Percentiles rank a stretch among this genome's conserved stretches.
These are phyloP conservation scores for Cerceris ruficornis DNA, from an alignment of 2,888 invertebrate species.

Conservation along the genomic window DNA sequence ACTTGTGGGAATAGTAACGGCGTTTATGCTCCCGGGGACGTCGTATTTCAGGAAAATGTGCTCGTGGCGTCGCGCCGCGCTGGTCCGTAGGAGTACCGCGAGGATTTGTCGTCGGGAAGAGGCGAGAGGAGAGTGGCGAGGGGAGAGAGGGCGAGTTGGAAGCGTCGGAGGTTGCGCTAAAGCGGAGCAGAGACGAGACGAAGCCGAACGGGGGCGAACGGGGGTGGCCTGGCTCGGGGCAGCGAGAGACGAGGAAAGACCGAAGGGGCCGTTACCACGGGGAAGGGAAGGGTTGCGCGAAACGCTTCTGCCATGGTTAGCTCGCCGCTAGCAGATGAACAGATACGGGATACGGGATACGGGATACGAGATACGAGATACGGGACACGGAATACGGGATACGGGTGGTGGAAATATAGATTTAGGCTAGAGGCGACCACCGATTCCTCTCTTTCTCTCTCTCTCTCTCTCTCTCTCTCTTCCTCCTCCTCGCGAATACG, in stretches of 20 bases:
- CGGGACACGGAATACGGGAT: constrained; percentile 69
- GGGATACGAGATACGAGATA: too few relatives aligned
- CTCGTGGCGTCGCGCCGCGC: constrained; percentile 76
- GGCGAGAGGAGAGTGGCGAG: constrained; percentile 63
- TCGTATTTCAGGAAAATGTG: constrained; percentile 81
- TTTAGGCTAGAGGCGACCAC: constrained; percentile 75
- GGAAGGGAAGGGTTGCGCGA: constrained; percentile 56
- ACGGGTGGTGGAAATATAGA: constrained; percentile 78
- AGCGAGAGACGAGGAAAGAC: background rate
- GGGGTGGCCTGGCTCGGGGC: background rate
- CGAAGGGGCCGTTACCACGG: constrained; percentile 27
- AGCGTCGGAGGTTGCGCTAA: background rate
- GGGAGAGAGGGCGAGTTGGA: constrained; percentile 32
- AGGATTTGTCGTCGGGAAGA: constrained; percentile 74
- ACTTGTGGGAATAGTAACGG: constrained; percentile 81
- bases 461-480: constrained; percentile 39
- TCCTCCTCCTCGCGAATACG: constrained; percentile 35
- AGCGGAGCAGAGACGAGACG: too few relatives aligned
- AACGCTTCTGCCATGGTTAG: constrained; percentile 63
- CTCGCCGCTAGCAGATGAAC: constrained; percentile 77
- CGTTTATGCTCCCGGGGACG: constrained; percentile 81
- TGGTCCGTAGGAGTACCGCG: constrained; percentile 65
- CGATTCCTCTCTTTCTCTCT: constrained; percentile 45
- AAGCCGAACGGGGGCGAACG: background rate
- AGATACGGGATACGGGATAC: constrained; percentile 74